Evolutionary conservation across 2,797 vertebrate genomes (phyloP).

Genomic region (Gallinago solitaria): DNA sequence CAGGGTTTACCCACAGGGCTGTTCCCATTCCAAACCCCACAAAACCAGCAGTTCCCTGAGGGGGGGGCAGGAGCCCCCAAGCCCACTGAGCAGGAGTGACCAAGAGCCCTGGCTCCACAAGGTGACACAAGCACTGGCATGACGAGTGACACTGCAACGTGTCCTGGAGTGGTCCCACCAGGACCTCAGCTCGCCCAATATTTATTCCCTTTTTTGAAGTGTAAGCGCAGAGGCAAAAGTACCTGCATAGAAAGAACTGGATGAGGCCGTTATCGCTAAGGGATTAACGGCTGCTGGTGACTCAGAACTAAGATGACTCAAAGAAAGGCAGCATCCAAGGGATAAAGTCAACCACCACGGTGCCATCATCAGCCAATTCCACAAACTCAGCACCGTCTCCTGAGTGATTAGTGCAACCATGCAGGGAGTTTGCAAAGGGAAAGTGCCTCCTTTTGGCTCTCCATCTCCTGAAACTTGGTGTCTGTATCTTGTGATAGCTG

Average conservation of each 20-base stretch:
- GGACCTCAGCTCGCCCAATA: not conserved
- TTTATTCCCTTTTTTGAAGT: not conserved
- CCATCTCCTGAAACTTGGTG: not conserved
- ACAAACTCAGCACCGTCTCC: not conserved
- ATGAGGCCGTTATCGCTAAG: not conserved
- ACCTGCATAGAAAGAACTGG: not conserved
- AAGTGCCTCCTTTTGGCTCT: not conserved
- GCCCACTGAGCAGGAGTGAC: not conserved
- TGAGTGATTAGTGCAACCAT: not conserved
- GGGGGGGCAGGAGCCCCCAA: not conserved
- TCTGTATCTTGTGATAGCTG: not conserved
- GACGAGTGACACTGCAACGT: rapidly evolving
- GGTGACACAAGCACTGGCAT: not conserved
- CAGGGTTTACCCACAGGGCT: rapidly evolving
- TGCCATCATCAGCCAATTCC: not conserved
- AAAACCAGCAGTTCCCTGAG: rapidly evolving
- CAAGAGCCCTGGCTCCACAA: not conserved
- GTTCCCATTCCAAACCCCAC: not conserved
- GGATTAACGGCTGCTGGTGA: conserved; percentile 45
- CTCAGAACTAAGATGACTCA: conserved; percentile 52
- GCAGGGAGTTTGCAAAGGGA: not conserved
- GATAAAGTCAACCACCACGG: not conserved
- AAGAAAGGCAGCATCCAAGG: conserved; percentile 29
- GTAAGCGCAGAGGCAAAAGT: not conserved
- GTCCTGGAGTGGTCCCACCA: not conserved